Conservation (phyloP, 2,113 vertebrate species). For the Dissostichus mawsoni region DNA sequence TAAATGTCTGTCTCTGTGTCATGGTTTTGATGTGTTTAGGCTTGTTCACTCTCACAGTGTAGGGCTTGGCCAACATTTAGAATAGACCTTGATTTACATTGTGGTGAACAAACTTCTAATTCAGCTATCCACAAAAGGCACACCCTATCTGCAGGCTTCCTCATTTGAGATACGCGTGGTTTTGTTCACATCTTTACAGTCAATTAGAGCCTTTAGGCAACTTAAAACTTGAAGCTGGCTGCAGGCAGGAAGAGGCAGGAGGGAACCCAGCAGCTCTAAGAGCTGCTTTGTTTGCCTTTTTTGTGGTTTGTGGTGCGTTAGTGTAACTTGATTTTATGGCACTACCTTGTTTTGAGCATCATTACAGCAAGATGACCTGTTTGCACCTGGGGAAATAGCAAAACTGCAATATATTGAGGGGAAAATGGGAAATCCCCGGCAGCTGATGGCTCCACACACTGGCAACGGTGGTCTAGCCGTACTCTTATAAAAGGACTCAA, state of each 20-base stretch:
- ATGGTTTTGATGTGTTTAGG: constrained; percentile 24
- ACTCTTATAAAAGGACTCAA: constrained; percentile 54
- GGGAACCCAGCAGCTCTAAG: constrained; percentile 10
- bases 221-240: constrained; percentile 11
- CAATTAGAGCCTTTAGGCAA: constrained; percentile 43
- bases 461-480: constrained; percentile 34
- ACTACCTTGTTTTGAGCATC: constrained; percentile 15
- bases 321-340: constrained; percentile 27
- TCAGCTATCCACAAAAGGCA: constrained; percentile 47
- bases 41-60: constrained; percentile 25
- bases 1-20: constrained; percentile 2
- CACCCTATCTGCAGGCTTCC: constrained; percentile 4
- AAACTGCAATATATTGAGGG: constrained; percentile 17
- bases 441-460: constrained; percentile 34
- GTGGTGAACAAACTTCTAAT: constrained; percentile 32
- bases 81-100: constrained; percentile 23
- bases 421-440: constrained; percentile 30
- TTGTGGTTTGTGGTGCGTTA: neutral
- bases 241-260: constrained; percentile 10
- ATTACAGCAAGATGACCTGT: neutral
- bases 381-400: constrained; percentile 12
- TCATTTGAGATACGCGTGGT: constrained; percentile 24
- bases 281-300: constrained; percentile 32
- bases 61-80: constrained; percentile 39
- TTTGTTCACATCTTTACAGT: constrained; percentile 34